Evolutionary conservation across 2,113 vertebrate species (phyloP).

Genomic region (Agelaius tricolor): DNA sequence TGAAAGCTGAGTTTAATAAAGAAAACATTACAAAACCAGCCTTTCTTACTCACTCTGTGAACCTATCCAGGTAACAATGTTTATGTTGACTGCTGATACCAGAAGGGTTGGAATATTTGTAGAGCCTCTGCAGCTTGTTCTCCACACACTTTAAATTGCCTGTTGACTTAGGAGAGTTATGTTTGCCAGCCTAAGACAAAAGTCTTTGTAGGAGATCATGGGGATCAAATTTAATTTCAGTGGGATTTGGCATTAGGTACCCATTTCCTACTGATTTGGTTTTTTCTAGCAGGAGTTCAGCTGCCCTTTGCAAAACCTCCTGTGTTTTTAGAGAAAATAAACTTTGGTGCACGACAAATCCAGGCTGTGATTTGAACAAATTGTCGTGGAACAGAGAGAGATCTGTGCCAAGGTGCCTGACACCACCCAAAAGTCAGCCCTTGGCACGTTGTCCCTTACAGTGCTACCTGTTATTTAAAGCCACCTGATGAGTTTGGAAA

Average conservation of each 20-base stretch:
- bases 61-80: background rate
- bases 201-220: background rate
- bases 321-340: background rate
- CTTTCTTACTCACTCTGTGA: background rate
- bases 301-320: background rate
- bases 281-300: background rate
- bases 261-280: background rate
- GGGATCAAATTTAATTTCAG: background rate
- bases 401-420: rapidly evolving
- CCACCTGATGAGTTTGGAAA: background rate
- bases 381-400: background rate
- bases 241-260: background rate
- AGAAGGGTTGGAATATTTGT: background rate
- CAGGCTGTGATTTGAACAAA: background rate
- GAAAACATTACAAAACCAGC: background rate
- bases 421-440: background rate
- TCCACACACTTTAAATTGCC: background rate
- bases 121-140: background rate
- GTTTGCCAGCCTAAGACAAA: background rate
- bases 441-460: background rate
- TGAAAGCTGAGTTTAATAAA: constrained; percentile 56
- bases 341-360: background rate
- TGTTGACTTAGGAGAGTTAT: background rate
- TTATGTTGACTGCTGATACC: background rate
- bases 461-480: background rate